Conservation (phyloP, 2,888 invertebrate species). For the Pollenia amentaria region DNA sequence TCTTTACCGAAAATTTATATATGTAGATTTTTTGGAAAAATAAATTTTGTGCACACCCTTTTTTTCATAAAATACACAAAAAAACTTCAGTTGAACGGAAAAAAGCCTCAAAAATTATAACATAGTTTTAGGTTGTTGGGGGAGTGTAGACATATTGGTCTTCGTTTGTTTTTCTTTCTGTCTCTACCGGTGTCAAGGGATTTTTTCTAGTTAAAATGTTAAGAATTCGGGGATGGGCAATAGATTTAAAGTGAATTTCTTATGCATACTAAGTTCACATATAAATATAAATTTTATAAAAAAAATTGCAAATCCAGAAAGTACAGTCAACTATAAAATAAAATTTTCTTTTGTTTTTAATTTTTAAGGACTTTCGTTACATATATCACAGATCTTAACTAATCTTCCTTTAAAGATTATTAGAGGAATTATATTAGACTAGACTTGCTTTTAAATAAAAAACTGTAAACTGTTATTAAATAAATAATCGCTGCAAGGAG, state of each 20-base stretch:
- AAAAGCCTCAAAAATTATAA: constrained; percentile 66
- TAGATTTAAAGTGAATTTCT: constrained; percentile 47
- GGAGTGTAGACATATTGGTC: constrained; percentile 22
- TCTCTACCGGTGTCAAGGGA: constrained; percentile 22
- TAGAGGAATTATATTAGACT: no score
- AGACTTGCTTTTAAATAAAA: no score
- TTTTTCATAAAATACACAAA: constrained; percentile 19
- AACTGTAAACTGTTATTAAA: no score
- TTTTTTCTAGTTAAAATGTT: constrained; percentile 45
- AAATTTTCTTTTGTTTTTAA: not conserved
- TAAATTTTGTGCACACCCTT: constrained; percentile 27
- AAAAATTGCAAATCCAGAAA: constrained; percentile 3
- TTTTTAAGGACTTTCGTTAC: no score
- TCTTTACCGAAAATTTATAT: no score
- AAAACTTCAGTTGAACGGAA: constrained; percentile 49
- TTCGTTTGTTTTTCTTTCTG: constrained; percentile 33
- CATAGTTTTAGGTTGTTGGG: constrained; percentile 62
- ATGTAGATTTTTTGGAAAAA: no score
- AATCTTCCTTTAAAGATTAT: no score
- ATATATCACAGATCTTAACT: no score
- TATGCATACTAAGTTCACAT: not conserved
- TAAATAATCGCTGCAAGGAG: no score
- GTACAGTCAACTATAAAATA: constrained; percentile 42
- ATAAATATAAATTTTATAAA: constrained; percentile 29
- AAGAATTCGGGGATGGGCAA: constrained; percentile 51